These are phyloP conservation scores for Conus canariensis DNA, from an alignment of 2,888 invertebrate genomes.

Conservation along the genomic window DNA sequence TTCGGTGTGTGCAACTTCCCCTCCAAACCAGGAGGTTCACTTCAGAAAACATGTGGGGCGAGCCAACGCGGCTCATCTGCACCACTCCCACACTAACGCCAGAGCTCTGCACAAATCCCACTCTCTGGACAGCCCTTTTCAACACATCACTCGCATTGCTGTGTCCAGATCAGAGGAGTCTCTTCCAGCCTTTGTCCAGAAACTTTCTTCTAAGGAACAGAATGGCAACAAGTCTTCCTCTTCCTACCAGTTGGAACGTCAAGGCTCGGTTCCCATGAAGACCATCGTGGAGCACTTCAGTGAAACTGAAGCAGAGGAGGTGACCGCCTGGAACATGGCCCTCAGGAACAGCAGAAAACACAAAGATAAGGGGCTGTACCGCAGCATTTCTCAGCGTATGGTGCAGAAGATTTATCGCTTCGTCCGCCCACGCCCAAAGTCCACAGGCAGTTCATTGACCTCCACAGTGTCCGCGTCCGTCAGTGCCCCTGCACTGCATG, in stretches of 20 bases:
- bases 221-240: too few species aligned
- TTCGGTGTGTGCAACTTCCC: too few species aligned
- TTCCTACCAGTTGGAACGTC: not conserved
- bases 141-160: conserved; percentile 45
- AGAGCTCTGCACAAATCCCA: conserved; percentile 36
- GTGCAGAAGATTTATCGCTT: conserved; percentile 36
- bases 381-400: conserved; percentile 42
- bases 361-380: conserved; percentile 35
- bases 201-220: not conserved
- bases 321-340: conserved; percentile 24
- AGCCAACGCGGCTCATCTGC: not conserved
- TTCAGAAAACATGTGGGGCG: conserved; percentile 23
- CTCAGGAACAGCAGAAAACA: conserved; percentile 32
- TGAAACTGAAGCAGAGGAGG: conserved; percentile 25
- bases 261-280: conserved; percentile 33
- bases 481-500: not conserved
- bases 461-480: not conserved
- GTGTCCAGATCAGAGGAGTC: conserved; percentile 36
- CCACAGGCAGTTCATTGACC: not conserved
- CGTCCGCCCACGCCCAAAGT: conserved; percentile 23
- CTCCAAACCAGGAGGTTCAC: not conserved
- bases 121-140: conserved; percentile 38
- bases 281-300: conserved; percentile 40
- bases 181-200: not conserved
- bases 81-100: not conserved